Evolutionary conservation across 2,888 invertebrate genomes (phyloP).

Genomic region (Drosophila setosimentum): DNA sequence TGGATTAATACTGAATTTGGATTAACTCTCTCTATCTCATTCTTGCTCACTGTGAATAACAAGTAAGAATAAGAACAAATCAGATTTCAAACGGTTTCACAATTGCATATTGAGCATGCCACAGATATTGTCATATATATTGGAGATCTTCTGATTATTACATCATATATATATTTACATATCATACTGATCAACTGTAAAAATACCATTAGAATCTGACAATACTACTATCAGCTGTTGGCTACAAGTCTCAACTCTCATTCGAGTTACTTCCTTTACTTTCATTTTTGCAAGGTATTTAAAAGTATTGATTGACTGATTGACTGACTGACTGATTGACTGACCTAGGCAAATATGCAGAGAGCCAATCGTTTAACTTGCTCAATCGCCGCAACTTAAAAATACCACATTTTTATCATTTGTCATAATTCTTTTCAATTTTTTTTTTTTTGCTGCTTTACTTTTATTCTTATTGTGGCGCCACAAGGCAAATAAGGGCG

Average conservation of each 20-base stretch:
- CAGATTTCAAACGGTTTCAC: too few relatives aligned
- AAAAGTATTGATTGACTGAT: not conserved
- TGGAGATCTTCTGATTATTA: not conserved
- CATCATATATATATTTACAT: not conserved
- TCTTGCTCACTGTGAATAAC: too few relatives aligned
- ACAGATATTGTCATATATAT: not conserved
- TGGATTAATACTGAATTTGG: too few relatives aligned
- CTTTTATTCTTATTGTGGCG: slow-evolving; percentile 18
- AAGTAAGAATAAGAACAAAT: too few relatives aligned
- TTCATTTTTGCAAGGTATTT: not conserved
- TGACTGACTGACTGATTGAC: not conserved
- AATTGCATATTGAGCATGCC: too few relatives aligned
- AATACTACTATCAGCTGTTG: not conserved
- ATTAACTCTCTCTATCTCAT: too few relatives aligned
- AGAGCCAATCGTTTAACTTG: slow-evolving; percentile 1
- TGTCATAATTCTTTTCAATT: slow-evolving; percentile 56
- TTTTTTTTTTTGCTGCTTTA: not conserved
- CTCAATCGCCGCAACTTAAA: slow-evolving; percentile 46
- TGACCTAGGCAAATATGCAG: not conserved
- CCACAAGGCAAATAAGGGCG: slow-evolving; percentile 9
- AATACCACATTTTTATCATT: slow-evolving; percentile 59
- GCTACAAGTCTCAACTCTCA: fast-evolving
- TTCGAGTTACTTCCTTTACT: not conserved
- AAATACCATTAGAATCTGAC: not conserved
- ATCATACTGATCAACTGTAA: not conserved